Conservation (phyloP, 2,113 vertebrate genomes). For the Camelus bactrianus region DNA sequence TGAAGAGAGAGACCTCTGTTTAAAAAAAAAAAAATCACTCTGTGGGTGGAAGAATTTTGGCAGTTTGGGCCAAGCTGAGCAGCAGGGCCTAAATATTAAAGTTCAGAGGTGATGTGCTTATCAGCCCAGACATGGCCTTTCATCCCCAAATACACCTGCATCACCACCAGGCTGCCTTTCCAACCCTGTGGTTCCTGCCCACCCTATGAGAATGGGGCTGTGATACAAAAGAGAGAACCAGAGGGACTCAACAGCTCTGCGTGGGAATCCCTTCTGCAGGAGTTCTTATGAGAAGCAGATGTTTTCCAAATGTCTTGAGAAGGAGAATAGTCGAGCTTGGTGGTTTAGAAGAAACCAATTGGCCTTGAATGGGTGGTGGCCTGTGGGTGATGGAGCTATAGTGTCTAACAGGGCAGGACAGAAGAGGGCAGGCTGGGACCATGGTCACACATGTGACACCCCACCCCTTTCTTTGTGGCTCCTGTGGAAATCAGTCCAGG, state of each 20-base stretch:
- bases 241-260: not conserved
- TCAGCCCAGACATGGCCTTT: not conserved
- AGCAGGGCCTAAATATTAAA: not conserved
- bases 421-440: not conserved
- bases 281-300: not conserved
- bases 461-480: not conserved
- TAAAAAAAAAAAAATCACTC: not conserved
- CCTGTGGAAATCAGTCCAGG: not conserved
- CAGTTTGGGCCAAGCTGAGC: not conserved
- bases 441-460: not conserved
- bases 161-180: not conserved
- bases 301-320: not conserved
- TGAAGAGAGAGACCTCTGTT: not conserved
- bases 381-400: not conserved
- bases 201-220: not conserved
- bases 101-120: not conserved
- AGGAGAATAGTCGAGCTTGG: not conserved
- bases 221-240: not conserved
- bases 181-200: no score
- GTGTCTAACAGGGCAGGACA: not conserved
- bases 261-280: not conserved
- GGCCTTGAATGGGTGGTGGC: not conserved
- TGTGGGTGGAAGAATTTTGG: conserved; percentile 26
- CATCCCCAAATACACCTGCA: not conserved
- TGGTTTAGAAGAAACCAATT: not conserved